These are phyloP conservation scores for Scartelaos histophorus DNA, from an alignment of 2,113 vertebrate species.

Conservation along the genomic window DNA sequence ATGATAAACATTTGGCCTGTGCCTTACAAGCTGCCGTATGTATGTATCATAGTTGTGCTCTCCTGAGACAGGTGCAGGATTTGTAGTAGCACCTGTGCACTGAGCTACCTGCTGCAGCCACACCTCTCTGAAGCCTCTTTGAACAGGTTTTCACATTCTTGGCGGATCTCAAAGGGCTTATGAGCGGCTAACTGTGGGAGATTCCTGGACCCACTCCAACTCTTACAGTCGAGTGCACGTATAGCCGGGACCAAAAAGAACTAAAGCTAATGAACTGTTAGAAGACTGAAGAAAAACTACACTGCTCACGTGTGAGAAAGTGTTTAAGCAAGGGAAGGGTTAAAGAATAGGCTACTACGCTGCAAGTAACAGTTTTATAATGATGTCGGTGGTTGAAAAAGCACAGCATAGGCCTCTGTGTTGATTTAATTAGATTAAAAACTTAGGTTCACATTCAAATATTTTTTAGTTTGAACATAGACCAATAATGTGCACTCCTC, in stretches of 20 bases:
- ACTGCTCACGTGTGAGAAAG: constrained; percentile 45
- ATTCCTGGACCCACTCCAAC: constrained; percentile 70
- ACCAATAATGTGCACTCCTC: too few relatives aligned
- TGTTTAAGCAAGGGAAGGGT: constrained; percentile 45
- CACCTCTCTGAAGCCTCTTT: constrained; percentile 60
- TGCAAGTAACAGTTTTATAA: not conserved
- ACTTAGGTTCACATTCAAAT: not conserved
- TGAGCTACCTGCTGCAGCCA: constrained; percentile 64
- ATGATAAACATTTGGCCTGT: too few relatives aligned
- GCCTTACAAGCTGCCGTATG: not conserved
- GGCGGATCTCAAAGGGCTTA: constrained; percentile 63
- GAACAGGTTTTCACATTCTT: constrained; percentile 73
- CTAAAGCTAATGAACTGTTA: constrained; percentile 72
- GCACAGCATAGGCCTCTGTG: not conserved
- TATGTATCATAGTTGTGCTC: constrained; percentile 1
- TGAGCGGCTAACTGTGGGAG: constrained; percentile 61
- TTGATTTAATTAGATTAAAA: not conserved
- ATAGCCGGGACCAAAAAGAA: constrained; percentile 58
- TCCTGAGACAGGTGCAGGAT: constrained; percentile 60
- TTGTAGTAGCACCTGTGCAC: constrained; percentile 68
- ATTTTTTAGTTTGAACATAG: not conserved
- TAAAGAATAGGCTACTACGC: not conserved
- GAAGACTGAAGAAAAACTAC: constrained; percentile 58
- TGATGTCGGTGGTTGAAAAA: not conserved
- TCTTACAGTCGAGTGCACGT: constrained; percentile 50